A percentile compares a stretch with the other conserved stretches of the same genome.
Evolutionary conservation across 92 coral and sea anemone species (phyloP).

Genomic region (Pocillopora meandrina): DNA sequence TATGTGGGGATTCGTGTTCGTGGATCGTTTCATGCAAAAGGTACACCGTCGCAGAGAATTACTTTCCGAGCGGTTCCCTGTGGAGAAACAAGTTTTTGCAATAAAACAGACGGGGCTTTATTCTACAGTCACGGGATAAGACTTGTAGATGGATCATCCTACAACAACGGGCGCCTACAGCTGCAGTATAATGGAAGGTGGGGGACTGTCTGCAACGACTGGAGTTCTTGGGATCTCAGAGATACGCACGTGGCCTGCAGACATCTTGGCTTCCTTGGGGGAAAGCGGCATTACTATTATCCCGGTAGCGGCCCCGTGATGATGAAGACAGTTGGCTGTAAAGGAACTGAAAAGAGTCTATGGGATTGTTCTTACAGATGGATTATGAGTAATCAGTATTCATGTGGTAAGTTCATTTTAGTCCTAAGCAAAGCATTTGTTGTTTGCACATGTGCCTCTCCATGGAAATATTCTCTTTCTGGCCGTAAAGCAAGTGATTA

Average conservation of each 20-base stretch:
- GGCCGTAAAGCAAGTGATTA: too few species aligned
- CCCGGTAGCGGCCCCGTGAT: slow-evolving; percentile 48
- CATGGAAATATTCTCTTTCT: too few species aligned
- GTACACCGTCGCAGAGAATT: slow-evolving; percentile 38
- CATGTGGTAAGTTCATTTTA: too few species aligned
- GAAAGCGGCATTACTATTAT: slow-evolving; percentile 40
- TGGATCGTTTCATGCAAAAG: slow-evolving; percentile 64
- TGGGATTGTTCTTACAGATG: too few species aligned
- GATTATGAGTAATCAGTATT: too few species aligned
- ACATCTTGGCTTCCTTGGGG: slow-evolving; percentile 75
- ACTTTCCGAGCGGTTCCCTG: slow-evolving; percentile 36
- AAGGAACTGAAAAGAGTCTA: slow-evolving; percentile 48
- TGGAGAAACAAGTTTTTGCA: slow-evolving; percentile 23
- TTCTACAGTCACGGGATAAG: slow-evolving; percentile 50
- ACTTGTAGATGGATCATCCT: slow-evolving; percentile 59
- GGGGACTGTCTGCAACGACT: slow-evolving; percentile 71
- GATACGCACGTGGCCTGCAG: slow-evolving; percentile 74
- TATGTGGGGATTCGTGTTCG: slow-evolving; percentile 51
- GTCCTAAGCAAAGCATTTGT: too few species aligned
- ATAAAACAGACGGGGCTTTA: slow-evolving; percentile 13
- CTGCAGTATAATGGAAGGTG: slow-evolving; percentile 64
- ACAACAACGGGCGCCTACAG: slow-evolving; percentile 69
- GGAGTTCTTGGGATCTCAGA: slow-evolving; percentile 41
- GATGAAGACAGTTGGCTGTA: slow-evolving; percentile 62
- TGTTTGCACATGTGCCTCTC: too few species aligned